Conservation (phyloP, 2,888 invertebrate genomes). For the Agrochola lychnidis region DNA sequence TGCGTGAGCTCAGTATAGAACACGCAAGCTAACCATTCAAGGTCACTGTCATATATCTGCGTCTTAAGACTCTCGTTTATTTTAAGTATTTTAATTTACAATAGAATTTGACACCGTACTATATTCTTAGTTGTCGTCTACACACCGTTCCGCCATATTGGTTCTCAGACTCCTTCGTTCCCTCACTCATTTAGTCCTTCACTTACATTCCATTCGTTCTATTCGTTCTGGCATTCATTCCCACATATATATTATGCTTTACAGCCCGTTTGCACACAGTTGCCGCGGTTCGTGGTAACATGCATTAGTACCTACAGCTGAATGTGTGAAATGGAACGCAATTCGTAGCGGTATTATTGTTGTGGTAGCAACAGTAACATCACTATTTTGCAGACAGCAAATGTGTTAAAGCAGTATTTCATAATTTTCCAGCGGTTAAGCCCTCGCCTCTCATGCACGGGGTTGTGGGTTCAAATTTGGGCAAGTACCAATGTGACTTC, state of each 20-base stretch:
- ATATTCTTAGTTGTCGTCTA: not conserved
- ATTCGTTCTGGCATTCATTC: not conserved
- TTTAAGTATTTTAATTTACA: not conserved
- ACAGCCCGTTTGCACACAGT: not conserved
- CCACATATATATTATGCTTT: not conserved
- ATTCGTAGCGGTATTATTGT: not conserved
- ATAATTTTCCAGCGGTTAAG: no score
- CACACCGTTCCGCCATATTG: not conserved
- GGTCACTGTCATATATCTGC: no score
- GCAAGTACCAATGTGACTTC: no score
- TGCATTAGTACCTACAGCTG: not conserved
- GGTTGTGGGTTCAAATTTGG: no score
- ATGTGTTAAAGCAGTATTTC: no score
- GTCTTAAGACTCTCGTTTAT: no score
- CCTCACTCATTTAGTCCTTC: not conserved
- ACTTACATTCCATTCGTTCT: not conserved
- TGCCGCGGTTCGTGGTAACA: not conserved
- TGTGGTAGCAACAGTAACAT: not conserved
- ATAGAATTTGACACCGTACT: not conserved
- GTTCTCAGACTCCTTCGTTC: not conserved
- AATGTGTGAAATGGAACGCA: slow-evolving; percentile 4
- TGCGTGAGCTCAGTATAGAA: no score
- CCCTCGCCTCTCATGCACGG: no score
- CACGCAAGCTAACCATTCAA: no score
- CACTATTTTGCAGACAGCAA: no score